Evolutionary conservation across 2,888 invertebrate species (phyloP), one percentile per base, ranked within the genome.

Genomic region (Lepidonotus clava): DNA sequence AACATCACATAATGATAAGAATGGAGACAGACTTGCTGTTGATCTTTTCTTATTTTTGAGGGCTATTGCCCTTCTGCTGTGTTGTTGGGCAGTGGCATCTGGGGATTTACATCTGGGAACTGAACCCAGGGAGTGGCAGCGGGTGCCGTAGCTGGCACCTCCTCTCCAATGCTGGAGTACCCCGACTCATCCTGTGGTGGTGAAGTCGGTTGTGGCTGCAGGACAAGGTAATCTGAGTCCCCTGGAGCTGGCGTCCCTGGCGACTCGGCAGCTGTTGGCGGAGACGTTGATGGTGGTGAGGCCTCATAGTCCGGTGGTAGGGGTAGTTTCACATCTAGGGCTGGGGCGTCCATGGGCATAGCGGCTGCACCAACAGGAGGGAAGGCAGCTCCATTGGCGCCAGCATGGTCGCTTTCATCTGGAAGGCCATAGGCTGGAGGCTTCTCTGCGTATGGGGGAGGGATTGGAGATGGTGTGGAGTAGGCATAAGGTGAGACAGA

Each of bases 381-480:
- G 14, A 18, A 2, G 38, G 0, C n/a, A n/a, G 5, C 36, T 0
- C 38, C 71, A 34, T 71, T 34, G 36, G 4, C 71, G 36, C 11
- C 4, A n/a, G 71, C 71, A 34, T 34, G 36, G 21, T 8, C 46
- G 8, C 71, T 1, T 71, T 38, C 1, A 18, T 38, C 38, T 71
- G 71, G 2, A 36, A 14, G 6, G 36, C 34, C n/a, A 21, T 71
- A 71, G 14, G 36, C 71, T 1, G 71, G 71, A 21, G 71, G 71
- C 38, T 71, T 71, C 71, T 71, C 71, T 1, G 38, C 38, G 38
- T 71, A 71, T 11, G 71, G 71, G 14, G 71, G 71, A 11, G 71
- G 71, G n/a, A 71, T 18, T 0, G 71, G 71, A 38, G 71, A 34
- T 18, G 71, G 71, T n/a, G 71, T 71, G 38, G 71, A 36, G 71